Percentiles rank a stretch among this genome's conserved stretches.
phyloP scores from a whole-genome alignment of 2,797 vertebrate species.

The Astyanax mexicanus region DNA sequence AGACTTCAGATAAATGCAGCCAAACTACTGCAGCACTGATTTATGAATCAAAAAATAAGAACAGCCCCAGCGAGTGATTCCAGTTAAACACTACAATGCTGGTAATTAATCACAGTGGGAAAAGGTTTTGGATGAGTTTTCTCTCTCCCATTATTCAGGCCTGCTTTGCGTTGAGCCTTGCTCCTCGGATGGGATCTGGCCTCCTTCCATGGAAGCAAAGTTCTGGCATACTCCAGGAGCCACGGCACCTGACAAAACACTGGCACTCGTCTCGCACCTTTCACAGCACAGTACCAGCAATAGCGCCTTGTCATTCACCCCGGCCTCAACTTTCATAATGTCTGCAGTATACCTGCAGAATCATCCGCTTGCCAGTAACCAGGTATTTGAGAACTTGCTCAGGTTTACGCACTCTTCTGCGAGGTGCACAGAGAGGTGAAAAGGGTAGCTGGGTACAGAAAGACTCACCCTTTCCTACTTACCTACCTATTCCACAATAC shows the following conservation, averaged over 20 bases:
- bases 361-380: conserved; percentile 68
- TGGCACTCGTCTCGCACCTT: conserved; percentile 74
- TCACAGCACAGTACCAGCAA: conserved; percentile 74
- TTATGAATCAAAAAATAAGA: conserved; percentile 37
- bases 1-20: conserved; percentile 20
- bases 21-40: conserved; percentile 15
- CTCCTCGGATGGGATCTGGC: conserved; percentile 70
- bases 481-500: conserved; percentile 1
- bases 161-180: conserved; percentile 58
- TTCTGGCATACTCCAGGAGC: conserved; percentile 67
- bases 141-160: conserved; percentile 62
- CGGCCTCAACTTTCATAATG: conserved; percentile 73
- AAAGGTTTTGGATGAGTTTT: conserved; percentile 44
- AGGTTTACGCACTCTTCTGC: conserved; percentile 37
- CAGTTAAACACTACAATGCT: conserved; percentile 35
- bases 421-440: conserved; percentile 46
- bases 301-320: conserved; percentile 67
- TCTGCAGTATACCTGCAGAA: conserved; percentile 64
- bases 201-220: conserved; percentile 73
- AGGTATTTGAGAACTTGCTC: conserved; percentile 57
- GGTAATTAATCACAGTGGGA: conserved; percentile 65
- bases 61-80: conserved; percentile 42
- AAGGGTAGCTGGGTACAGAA: conserved; percentile 47
- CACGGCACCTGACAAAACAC: conserved; percentile 88
- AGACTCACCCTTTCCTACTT: conserved; percentile 25